Conservation (phyloP, 2,797 vertebrate species). For the Liparis tanakae region DNA sequence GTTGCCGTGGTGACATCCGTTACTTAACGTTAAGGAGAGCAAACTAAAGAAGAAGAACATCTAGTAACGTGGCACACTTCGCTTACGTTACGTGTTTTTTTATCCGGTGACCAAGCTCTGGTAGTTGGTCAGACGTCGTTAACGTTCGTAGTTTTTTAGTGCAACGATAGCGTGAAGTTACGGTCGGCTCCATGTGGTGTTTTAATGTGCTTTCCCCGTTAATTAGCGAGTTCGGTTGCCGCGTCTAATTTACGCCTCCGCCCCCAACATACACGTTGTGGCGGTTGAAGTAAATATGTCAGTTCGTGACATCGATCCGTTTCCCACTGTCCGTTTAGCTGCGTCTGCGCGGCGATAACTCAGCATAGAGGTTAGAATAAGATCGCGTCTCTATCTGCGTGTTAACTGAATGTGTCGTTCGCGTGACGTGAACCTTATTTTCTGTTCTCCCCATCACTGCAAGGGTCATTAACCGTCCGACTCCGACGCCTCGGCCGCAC, state of each 20-base stretch:
- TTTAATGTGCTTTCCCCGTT: constrained; percentile 18
- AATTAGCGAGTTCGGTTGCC: constrained; percentile 40
- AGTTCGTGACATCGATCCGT: constrained; percentile 42
- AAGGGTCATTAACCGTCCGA: constrained; percentile 11
- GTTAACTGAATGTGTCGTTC: constrained; percentile 27
- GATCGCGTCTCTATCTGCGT: constrained; percentile 39
- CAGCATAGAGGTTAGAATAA: background rate
- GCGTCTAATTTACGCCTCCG: constrained; percentile 40
- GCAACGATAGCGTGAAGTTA: background rate
- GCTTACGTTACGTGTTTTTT: background rate
- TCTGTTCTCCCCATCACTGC: constrained; percentile 10
- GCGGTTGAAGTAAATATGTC: constrained; percentile 54
- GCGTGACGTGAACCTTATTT: constrained; percentile 27
- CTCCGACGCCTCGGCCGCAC: background rate
- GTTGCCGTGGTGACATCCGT: background rate
- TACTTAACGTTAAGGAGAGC: constrained; percentile 11
- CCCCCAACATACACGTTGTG: constrained; percentile 42
- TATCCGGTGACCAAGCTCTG: background rate
- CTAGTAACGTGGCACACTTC: constrained; percentile 21
- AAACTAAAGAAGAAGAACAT: background rate
- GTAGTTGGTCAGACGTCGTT: background rate
- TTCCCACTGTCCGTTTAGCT: constrained; percentile 14
- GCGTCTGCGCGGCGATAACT: constrained; percentile 8
- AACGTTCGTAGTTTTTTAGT: background rate
- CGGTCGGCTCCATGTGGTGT: background rate